Evolutionary conservation across 1,140 invertebrate species (phyloP).

Genomic region (Trachymyrmex cornetzi): DNA sequence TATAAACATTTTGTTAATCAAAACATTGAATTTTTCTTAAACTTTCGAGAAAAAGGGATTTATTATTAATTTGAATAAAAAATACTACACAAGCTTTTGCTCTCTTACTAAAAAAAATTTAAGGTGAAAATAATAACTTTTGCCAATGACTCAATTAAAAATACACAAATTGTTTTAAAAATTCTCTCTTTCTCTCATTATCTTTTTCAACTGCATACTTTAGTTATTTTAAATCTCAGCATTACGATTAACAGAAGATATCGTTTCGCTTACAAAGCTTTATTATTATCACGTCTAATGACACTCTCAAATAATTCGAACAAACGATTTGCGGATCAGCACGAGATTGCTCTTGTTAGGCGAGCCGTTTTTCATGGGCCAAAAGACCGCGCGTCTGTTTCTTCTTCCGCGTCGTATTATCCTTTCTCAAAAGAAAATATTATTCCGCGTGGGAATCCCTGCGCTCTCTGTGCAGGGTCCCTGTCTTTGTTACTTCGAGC

Average conservation of each 20-base stretch:
- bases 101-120: no score
- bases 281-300: not conserved
- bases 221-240: not conserved
- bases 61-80: no score
- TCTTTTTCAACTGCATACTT: not conserved
- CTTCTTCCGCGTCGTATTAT: not conserved
- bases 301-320: constrained; percentile 15
- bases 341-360: not conserved
- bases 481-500: constrained; percentile 36
- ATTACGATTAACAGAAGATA: not conserved
- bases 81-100: no score
- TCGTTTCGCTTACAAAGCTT: not conserved
- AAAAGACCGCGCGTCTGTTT: constrained; percentile 33
- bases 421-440: constrained; percentile 38
- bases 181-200: not conserved
- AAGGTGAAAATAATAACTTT: no score
- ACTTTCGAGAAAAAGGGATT: no score
- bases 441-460: constrained; percentile 51
- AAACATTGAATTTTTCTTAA: no score
- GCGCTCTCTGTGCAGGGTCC: not conserved
- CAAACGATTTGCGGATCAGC: constrained; percentile 1
- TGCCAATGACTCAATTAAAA: not conserved
- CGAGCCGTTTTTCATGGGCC: constrained; percentile 8
- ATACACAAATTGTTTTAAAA: not conserved
- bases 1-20: no score